These are phyloP conservation scores for roundworm (Caenorhabditis elegans) DNA, from an alignment of 1,140 invertebrate species.

Conservation along the genomic window DNA sequence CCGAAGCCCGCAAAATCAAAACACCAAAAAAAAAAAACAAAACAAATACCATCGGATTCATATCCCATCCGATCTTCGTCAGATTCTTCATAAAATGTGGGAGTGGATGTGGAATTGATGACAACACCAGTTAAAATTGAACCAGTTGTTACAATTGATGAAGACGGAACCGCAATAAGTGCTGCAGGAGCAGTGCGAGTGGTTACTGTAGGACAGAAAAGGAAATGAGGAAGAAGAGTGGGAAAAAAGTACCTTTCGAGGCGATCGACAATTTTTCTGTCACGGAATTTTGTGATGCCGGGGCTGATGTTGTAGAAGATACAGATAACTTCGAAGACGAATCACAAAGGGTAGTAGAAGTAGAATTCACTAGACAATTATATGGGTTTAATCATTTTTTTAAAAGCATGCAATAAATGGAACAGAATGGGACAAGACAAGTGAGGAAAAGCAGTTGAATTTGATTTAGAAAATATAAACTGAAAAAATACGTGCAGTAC, in stretches of 20 bases:
- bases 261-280: neutral
- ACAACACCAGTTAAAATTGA: neutral
- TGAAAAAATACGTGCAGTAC: too few species aligned
- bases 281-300: neutral
- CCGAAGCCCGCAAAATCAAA: neutral
- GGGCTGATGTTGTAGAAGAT: neutral
- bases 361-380: too few species aligned
- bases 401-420: too few species aligned
- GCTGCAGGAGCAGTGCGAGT: slow-evolving; percentile 9
- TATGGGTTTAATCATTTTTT: too few species aligned
- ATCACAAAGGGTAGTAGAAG: too few species aligned
- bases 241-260: neutral
- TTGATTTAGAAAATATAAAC: too few species aligned
- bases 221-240: neutral
- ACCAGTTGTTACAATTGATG: neutral
- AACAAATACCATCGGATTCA: neutral
- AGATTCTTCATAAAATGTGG: neutral
- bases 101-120: neutral
- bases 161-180: neutral
- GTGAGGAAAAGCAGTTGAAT: too few species aligned
- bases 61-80: neutral
- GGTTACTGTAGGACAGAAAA: neutral
- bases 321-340: neutral
- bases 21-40: neutral
- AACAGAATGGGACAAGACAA: too few species aligned